Conservation (phyloP, 2,888 invertebrate species). For the Microctonus brassicae region DNA sequence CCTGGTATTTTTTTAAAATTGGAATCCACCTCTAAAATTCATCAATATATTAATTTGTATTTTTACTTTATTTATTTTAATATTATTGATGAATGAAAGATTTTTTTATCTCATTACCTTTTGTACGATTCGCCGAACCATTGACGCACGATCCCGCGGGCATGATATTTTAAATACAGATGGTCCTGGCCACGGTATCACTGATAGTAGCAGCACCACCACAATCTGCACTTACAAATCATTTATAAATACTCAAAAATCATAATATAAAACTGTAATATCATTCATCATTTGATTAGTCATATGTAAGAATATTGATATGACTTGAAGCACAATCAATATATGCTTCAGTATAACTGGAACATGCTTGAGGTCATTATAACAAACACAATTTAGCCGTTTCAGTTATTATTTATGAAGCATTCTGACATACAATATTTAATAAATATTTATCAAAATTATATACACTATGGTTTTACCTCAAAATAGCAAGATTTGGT, state of each 20-base stretch:
- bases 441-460: not conserved
- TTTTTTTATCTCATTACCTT: conserved; percentile 72
- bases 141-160: conserved; percentile 89
- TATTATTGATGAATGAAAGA: not conserved
- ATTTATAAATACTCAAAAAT: not conserved
- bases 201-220: conserved; percentile 83
- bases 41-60: not conserved
- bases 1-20: conserved; percentile 89
- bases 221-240: conserved; percentile 75
- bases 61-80: not conserved
- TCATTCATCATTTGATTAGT: not conserved
- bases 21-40: conserved; percentile 84
- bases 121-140: conserved; percentile 88
- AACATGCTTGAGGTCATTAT: not conserved
- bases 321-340: conserved; percentile 10
- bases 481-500: conserved; percentile 87
- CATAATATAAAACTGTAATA: not conserved
- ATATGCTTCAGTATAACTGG: conserved; percentile 7
- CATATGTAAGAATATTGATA: not conserved
- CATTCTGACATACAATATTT: too few relatives aligned
- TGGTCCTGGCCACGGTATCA: conserved; percentile 91
- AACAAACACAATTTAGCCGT: not conserved
- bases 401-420: conserved; percentile 3
- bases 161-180: conserved; percentile 89
- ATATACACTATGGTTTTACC: conserved; percentile 73